A percentile compares a stretch with the other conserved stretches of the same genome.
Conservation (phyloP, 1,140 invertebrate species). For the Penaeus chinensis region DNA sequence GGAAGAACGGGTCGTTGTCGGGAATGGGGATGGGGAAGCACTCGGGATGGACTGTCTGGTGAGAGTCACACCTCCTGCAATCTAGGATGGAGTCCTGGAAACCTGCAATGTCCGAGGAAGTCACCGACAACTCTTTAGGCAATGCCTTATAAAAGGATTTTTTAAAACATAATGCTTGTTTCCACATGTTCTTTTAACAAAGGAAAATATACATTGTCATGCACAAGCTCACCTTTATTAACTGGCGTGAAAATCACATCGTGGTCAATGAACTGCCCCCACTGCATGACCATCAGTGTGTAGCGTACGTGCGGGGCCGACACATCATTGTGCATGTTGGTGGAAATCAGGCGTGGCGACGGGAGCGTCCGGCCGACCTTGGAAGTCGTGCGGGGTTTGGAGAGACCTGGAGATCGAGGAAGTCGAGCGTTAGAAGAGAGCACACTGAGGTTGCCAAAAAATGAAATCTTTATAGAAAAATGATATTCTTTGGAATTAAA, state of each 20-base stretch:
- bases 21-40: slow-evolving; percentile 74
- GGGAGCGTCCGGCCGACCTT: slow-evolving; percentile 68
- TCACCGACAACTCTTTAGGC: background rate
- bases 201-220: background rate
- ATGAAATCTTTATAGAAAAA: no score
- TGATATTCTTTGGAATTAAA: no score
- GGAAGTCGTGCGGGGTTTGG: slow-evolving; percentile 65
- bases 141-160: no score
- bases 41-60: slow-evolving; percentile 70
- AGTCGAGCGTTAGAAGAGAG: no score
- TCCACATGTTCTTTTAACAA: no score
- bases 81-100: slow-evolving; percentile 67
- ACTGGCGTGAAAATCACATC: slow-evolving; percentile 75
- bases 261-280: slow-evolving; percentile 74
- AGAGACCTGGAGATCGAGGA: slow-evolving; percentile 65
- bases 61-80: slow-evolving; percentile 69
- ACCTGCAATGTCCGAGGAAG: slow-evolving; percentile 64
- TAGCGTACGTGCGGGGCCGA: slow-evolving; percentile 70
- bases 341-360: slow-evolving; percentile 69
- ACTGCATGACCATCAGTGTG: slow-evolving; percentile 71
- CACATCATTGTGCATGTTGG: slow-evolving; percentile 69
- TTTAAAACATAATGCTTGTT: no score
- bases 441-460: no score
- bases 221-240: slow-evolving; percentile 67
- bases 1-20: slow-evolving; percentile 73